Conservation (phyloP, 2,797 vertebrate genomes). For the Sebastes matsubarae region DNA sequence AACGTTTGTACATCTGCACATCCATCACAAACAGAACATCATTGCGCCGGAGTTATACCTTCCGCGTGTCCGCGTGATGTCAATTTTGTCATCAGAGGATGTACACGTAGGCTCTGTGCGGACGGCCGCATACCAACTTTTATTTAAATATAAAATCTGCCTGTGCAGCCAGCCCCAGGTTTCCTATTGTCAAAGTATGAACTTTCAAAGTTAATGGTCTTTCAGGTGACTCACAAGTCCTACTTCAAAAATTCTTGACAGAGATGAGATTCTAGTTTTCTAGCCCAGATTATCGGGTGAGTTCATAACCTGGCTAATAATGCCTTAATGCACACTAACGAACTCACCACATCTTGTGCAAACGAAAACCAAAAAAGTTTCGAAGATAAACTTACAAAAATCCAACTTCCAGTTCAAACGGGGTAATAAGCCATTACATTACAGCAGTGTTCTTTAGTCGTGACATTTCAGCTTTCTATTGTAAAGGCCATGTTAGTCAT, state of each 20-base stretch:
- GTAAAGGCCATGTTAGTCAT: background rate
- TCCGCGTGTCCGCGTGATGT: background rate
- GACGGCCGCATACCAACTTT: background rate
- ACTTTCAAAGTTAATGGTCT: background rate
- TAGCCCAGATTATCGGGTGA: background rate
- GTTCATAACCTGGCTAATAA: background rate
- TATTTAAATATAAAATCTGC: background rate
- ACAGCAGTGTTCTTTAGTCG: background rate
- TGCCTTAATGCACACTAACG: background rate
- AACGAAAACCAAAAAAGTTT: background rate
- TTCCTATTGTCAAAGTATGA: background rate
- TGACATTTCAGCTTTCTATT: background rate
- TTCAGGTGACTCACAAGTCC: background rate
- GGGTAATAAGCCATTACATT: background rate
- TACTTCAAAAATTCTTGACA: background rate
- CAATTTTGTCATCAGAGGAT: background rate
- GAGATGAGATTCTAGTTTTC: background rate
- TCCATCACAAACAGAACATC: background rate
- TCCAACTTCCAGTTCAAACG: background rate
- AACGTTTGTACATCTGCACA: background rate
- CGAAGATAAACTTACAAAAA: background rate
- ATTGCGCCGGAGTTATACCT: background rate
- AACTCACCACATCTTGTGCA: background rate
- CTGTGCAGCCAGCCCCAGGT: constrained; percentile 24
- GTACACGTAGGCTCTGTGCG: background rate